Base-by-base conservation (phyloP, 2,888 invertebrate genomes). In the Mystacides longicornis region DNA sequence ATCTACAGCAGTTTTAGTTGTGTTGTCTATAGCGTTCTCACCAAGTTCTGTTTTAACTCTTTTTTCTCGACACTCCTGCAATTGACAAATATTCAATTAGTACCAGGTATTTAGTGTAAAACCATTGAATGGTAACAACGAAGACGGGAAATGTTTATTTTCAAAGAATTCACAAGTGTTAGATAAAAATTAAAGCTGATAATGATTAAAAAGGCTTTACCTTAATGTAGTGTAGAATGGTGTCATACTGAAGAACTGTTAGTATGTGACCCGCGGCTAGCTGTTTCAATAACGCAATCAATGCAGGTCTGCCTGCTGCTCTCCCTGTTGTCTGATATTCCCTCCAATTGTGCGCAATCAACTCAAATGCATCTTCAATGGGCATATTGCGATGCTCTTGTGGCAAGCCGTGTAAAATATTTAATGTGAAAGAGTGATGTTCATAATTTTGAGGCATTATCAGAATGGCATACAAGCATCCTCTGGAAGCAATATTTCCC, bases 341-440 rank as follows among this genome's bases (percentile, higher is more conserved):
- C 51, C 79, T 73, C 68, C 77, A 74, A 69, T 91, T 89, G 1
- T 86, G 80, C 7, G 83, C 81, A 23, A 96, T 77, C 60, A 95
- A 75, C 62, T 81, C 81, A 56, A 95, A 74, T 0, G 95, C 93
- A 71, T 95, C 94, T 54, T 96, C 94, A 37, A 94, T 68, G 0
- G 94, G 94, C 93, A 96, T 96, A 73, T 96, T 95, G 64, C 96
- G 85, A 72, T 96, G 96, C 68, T 95, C 96, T 83, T 92, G 90
- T 0, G 93, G 92, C 62, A 91, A 74, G 19, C 94, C 95, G 72
- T 94, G 92, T 18, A 96, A 74, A 62, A 96, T 89, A 62, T 93
- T 93, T 14, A 96, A 77, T 1, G 94, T 96, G 49, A 95, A 75
- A 60, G 93, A 93, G 64, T 86, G 82, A 64, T 91, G 85, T 62